Conservation (phyloP, 2,113 vertebrate species). For the Motacilla tschutschensis region DNA sequence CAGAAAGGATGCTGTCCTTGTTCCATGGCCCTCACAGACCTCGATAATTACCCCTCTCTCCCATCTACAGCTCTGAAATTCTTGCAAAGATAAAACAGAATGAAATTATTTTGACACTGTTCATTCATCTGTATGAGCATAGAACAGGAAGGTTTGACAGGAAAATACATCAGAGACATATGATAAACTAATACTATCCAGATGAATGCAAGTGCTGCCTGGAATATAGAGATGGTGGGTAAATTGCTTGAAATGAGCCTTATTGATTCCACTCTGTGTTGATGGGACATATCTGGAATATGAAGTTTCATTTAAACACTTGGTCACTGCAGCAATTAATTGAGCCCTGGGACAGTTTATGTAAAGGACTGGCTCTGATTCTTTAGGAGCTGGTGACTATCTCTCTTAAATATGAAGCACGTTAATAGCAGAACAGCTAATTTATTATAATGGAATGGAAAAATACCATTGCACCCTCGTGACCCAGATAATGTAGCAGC, state of each 20-base stretch:
- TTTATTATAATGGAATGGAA: conserved; percentile 39
- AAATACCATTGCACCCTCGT: not conserved
- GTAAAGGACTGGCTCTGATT: not conserved
- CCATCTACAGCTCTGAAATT: not conserved
- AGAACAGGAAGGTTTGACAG: not conserved
- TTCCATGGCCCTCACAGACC: not conserved
- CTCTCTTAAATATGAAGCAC: conserved; percentile 25
- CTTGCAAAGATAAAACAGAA: not conserved
- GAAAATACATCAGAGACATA: conserved; percentile 17
- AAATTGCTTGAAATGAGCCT: conserved; percentile 56
- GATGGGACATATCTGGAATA: conserved; percentile 36
- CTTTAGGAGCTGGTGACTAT: not conserved
- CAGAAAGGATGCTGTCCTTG: conserved; percentile 17
- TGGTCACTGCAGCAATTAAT: conserved; percentile 50
- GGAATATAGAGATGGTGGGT: not conserved
- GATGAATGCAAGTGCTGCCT: conserved; percentile 10
- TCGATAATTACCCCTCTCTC: not conserved
- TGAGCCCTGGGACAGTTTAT: conserved; percentile 12
- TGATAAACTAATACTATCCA: conserved; percentile 32
- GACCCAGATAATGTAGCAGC: conserved; percentile 14
- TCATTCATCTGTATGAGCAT: conserved; percentile 23
- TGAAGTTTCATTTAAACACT: conserved; percentile 51
- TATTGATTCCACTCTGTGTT: conserved; percentile 51
- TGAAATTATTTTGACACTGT: conserved; percentile 33
- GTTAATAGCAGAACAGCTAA: conserved; percentile 18